Conservation (phyloP, 2,797 vertebrate genomes). For the Spheniscus humboldti region DNA sequence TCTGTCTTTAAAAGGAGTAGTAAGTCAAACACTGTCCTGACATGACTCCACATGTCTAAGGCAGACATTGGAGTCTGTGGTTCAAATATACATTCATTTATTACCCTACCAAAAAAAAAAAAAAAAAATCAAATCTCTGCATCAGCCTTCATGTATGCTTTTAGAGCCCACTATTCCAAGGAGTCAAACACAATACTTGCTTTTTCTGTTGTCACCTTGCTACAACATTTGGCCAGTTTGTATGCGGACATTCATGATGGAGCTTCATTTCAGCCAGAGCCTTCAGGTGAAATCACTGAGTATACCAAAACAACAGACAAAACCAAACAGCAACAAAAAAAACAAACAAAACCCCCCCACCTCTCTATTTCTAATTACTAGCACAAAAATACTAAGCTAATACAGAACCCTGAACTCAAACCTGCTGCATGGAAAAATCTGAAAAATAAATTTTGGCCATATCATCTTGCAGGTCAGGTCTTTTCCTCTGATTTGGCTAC, state of each 20-base stretch:
- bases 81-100: not conserved
- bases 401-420: not conserved
- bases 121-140: not conserved
- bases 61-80: not conserved
- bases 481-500: not conserved
- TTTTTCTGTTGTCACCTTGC: not conserved
- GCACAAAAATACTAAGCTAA: not conserved
- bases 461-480: not conserved
- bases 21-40: not conserved
- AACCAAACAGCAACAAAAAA: not conserved
- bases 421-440: not conserved
- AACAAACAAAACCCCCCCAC: accelerated
- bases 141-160: not conserved
- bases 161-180: not conserved
- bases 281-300: not conserved
- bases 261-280: not conserved
- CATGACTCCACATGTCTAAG: not conserved
- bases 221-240: not conserved
- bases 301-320: not conserved
- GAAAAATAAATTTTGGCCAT: not conserved
- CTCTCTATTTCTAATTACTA: not conserved
- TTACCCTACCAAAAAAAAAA: not conserved
- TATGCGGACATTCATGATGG: accelerated
- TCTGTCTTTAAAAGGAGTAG: not conserved
- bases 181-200: not conserved